phyloP scores from a whole-genome alignment of 2,113 vertebrate species.

The Sprattus sprattus region DNA sequence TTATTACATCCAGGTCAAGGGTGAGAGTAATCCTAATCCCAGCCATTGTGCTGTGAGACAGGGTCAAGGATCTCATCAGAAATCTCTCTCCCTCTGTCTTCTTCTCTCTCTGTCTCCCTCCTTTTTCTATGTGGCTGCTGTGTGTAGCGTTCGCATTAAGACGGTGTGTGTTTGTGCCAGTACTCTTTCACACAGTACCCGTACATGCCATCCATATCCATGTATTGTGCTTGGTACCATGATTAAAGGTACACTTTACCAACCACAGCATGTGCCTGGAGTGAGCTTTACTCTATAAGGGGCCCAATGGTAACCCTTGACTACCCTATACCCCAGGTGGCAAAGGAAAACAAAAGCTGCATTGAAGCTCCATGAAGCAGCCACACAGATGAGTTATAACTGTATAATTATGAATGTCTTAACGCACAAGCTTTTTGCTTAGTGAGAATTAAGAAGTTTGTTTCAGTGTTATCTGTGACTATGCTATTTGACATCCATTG shows the following conservation, averaged over 20 bases:
- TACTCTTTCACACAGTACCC: too few relatives aligned
- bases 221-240: too few relatives aligned
- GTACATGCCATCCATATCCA: too few relatives aligned
- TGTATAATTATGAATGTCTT: not conserved
- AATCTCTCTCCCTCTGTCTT: slow-evolving; percentile 27
- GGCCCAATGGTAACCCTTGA: too few relatives aligned
- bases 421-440: too few relatives aligned
- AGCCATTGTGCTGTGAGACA: not conserved
- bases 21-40: not conserved
- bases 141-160: too few relatives aligned
- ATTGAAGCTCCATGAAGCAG: not conserved
- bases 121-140: not conserved
- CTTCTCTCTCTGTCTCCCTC: not conserved
- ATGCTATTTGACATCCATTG: not conserved
- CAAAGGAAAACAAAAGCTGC: not conserved
- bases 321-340: not conserved
- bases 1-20: not conserved
- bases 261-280: too few relatives aligned
- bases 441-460: too few relatives aligned
- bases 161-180: not conserved
- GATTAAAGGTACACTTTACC: too few relatives aligned
- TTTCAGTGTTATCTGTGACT: not conserved
- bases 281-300: too few relatives aligned
- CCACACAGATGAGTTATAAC: not conserved
- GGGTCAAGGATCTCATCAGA: slow-evolving; percentile 20